Conservation (phyloP, 2,797 vertebrate genomes). For the Fratercula arctica region DNA sequence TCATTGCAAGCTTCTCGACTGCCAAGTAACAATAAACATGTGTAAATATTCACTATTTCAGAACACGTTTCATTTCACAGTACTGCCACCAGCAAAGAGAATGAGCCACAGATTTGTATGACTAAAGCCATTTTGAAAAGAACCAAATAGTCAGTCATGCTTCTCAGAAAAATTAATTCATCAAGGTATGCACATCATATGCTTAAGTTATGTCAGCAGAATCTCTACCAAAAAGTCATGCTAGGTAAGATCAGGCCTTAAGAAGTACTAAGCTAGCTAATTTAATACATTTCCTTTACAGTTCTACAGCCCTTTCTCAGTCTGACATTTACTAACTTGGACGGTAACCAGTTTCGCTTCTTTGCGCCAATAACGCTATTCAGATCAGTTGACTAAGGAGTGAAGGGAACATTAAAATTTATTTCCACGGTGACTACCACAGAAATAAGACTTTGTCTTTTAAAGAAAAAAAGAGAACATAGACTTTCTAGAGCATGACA, state of each 20-base stretch:
- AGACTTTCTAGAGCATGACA: neutral
- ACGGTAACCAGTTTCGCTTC: neutral
- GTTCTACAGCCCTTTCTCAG: neutral
- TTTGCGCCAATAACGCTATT: neutral
- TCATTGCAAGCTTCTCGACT: slow-evolving; percentile 96
- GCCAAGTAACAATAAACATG: neutral
- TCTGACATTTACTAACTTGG: neutral
- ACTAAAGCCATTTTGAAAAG: neutral
- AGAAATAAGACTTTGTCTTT: neutral
- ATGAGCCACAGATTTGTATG: fast-evolving
- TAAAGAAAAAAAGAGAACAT: neutral
- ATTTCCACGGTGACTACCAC: neutral
- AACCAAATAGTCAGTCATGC: fast-evolving
- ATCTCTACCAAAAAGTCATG: neutral
- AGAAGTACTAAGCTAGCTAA: neutral
- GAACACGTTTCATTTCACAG: neutral
- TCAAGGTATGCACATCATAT: too few relatives aligned
- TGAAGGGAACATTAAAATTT: neutral
- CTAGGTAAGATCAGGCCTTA: neutral
- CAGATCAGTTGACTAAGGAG: neutral
- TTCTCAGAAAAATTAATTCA: neutral
- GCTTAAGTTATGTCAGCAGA: neutral
- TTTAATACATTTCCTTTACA: neutral
- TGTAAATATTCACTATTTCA: neutral
- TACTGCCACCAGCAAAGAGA: neutral